Conservation (phyloP, 2,797 vertebrate species). For the Neosalanx taihuensis region DNA sequence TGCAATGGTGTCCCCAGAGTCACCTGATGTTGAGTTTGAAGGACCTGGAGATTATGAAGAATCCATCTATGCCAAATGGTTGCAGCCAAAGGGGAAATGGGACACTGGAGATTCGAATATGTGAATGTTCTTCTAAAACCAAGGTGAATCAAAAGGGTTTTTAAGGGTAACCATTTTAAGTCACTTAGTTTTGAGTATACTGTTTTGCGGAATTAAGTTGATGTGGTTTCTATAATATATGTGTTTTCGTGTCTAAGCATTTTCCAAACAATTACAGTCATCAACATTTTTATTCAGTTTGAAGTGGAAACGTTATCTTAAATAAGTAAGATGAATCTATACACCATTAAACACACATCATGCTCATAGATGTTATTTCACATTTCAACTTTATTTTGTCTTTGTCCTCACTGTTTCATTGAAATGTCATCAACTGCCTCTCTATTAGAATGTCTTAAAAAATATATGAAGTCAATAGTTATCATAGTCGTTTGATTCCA, state of each 20-base stretch:
- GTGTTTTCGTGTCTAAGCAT: no score
- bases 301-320: background rate
- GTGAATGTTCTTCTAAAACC: background rate
- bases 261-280: no score
- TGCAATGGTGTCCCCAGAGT: conserved; percentile 29
- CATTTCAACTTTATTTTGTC: conserved; percentile 19
- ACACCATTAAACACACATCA: background rate
- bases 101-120: conserved; percentile 41
- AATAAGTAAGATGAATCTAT: background rate
- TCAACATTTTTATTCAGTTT: background rate
- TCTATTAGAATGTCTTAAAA: conserved; percentile 13
- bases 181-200: background rate
- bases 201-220: background rate
- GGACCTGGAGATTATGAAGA: conserved; percentile 86
- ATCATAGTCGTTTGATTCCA: conserved; percentile 1
- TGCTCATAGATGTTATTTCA: conserved; percentile 1
- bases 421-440: conserved; percentile 1
- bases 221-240: background rate
- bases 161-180: background rate
- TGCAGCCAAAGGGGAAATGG: conserved; percentile 61
- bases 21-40: conserved; percentile 78
- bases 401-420: conserved; percentile 9
- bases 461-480: conserved; percentile 9
- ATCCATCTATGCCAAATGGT: conserved; percentile 78
- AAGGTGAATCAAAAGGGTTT: background rate